phyloP scores from a whole-genome alignment of 2,888 invertebrate species.

The Yponomeuta plumbellus region DNA sequence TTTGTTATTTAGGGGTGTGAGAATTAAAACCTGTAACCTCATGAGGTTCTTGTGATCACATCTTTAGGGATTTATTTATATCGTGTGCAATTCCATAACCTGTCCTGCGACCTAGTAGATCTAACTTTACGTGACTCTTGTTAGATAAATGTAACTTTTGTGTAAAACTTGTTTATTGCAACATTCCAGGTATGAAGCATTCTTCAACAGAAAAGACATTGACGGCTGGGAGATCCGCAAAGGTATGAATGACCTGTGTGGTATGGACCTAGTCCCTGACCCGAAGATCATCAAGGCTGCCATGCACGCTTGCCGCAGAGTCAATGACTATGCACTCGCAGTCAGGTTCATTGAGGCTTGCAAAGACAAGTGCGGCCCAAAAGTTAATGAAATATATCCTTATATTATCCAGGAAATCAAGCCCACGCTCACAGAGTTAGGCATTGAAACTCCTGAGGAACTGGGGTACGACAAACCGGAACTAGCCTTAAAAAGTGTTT shows the following conservation, averaged over 20 bases:
- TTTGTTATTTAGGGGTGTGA: too few species aligned
- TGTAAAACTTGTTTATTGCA: too few species aligned
- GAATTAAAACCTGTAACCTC: too few species aligned
- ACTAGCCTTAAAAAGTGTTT: slow-evolving; percentile 86
- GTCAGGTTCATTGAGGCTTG: slow-evolving; percentile 95
- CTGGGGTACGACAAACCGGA: slow-evolving; percentile 98
- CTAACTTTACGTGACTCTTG: too few species aligned
- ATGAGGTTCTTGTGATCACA: too few species aligned
- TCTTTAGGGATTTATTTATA: too few species aligned
- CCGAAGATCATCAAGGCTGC: slow-evolving; percentile 92
- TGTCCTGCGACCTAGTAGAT: too few species aligned
- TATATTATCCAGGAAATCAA: slow-evolving; percentile 92
- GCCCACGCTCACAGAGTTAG: slow-evolving; percentile 95
- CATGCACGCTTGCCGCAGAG: slow-evolving; percentile 91
- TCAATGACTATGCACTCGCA: slow-evolving; percentile 96
- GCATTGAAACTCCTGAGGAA: slow-evolving; percentile 95
- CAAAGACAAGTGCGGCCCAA: slow-evolving; percentile 89
- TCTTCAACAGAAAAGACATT: slow-evolving; percentile 90
- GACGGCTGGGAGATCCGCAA: slow-evolving; percentile 97
- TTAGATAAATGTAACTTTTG: too few species aligned
- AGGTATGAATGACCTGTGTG: slow-evolving; percentile 91
- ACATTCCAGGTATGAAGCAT: slow-evolving; percentile 82
- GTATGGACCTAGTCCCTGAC: slow-evolving; percentile 95
- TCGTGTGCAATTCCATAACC: too few species aligned
- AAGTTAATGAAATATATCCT: slow-evolving; percentile 87